phyloP scores from a whole-genome alignment of 2,888 invertebrate genomes.

The Myopa tessellatipennis region DNA sequence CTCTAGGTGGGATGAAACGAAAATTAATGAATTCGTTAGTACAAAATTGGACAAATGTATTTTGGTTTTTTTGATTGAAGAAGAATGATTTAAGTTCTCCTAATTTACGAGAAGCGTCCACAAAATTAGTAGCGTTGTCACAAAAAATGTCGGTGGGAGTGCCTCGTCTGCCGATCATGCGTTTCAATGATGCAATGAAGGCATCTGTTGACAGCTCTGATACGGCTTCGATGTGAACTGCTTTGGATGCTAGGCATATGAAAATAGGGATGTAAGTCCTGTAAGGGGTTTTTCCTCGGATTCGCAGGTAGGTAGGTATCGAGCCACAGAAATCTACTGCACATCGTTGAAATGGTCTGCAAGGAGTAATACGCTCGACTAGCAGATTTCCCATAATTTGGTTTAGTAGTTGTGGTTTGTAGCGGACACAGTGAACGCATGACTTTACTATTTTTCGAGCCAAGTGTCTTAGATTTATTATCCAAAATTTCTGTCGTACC shows the following conservation, averaged over 20 bases:
- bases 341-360: constrained; percentile 39
- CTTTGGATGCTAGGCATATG: constrained; percentile 39
- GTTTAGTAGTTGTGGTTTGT: constrained; percentile 36
- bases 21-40: too few relatives aligned
- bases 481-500: constrained; percentile 37
- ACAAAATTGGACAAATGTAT: too few relatives aligned
- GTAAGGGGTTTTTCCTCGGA: constrained; percentile 30
- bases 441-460: constrained; percentile 33
- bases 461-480: constrained; percentile 37
- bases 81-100: neutral
- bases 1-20: too few relatives aligned
- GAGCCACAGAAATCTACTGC: constrained; percentile 41
- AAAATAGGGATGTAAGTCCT: constrained; percentile 14
- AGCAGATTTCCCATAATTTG: constrained; percentile 21
- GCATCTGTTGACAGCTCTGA: constrained; percentile 32
- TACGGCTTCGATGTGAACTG: constrained; percentile 43
- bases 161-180: too few relatives aligned
- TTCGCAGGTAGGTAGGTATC: constrained; percentile 34
- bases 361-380: constrained; percentile 35
- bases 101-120: too few relatives aligned
- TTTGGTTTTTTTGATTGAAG: neutral
- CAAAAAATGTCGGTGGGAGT: too few relatives aligned
- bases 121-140: too few relatives aligned
- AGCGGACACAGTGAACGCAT: constrained; percentile 38
- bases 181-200: too few relatives aligned